Conservation (phyloP, 2,113 vertebrate species). For the Hemiprocne comata region DNA sequence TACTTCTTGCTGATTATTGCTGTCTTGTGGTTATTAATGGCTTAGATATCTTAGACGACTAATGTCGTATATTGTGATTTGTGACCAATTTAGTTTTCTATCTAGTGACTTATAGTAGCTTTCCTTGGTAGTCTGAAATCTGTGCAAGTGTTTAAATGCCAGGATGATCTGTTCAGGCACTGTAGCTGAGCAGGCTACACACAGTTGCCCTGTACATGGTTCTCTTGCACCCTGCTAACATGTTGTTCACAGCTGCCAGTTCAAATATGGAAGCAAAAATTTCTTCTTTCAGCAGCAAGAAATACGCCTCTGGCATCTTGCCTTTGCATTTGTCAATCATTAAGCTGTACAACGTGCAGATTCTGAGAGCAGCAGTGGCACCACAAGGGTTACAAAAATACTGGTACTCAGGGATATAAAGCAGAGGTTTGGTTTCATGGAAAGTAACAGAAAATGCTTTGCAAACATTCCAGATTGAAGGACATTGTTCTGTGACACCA, state of each 20-base stretch:
- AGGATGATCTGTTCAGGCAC: not conserved
- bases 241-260: not conserved
- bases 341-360: not conserved
- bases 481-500: not conserved
- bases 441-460: not conserved
- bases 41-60: not conserved
- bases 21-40: not conserved
- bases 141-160: not conserved
- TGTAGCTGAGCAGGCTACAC: accelerated
- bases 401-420: not conserved
- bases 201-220: not conserved
- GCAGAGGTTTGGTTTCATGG: not conserved
- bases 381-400: not conserved
- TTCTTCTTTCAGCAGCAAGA: not conserved
- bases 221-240: not conserved
- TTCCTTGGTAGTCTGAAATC: not conserved
- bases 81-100: not conserved
- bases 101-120: not conserved
- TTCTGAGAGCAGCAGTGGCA: not conserved
- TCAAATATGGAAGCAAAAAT: not conserved
- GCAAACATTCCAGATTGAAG: not conserved
- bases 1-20: not conserved
- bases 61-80: not conserved
- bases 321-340: not conserved
- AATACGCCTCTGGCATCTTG: not conserved